These are phyloP conservation scores for Trogon melanurus DNA, from an alignment of 2,113 vertebrate species.

Conservation along the genomic window DNA sequence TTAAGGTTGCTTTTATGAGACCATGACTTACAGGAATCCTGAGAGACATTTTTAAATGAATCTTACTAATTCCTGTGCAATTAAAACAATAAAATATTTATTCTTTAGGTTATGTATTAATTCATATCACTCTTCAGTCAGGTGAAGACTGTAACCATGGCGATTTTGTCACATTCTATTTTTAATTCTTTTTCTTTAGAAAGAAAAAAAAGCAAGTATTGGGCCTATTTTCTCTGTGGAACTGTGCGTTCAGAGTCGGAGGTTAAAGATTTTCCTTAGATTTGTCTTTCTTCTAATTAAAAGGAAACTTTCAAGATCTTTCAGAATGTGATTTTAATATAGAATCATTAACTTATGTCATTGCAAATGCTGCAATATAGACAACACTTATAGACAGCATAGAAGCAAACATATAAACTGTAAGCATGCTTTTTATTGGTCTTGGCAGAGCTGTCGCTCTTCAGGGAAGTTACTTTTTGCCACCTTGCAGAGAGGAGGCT, in stretches of 20 bases:
- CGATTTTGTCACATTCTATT: background rate
- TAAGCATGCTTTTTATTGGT: conserved; percentile 25
- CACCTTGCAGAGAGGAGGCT: conserved; percentile 45
- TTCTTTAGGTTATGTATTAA: background rate
- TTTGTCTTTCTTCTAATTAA: background rate
- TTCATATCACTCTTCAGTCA: background rate
- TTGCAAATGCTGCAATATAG: background rate
- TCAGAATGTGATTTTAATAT: background rate
- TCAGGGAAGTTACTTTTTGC: conserved; percentile 39
- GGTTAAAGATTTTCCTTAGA: background rate
- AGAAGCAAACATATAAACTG: background rate
- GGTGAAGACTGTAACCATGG: background rate
- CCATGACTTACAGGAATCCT: background rate
- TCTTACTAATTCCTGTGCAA: background rate
- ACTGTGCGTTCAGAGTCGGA: background rate
- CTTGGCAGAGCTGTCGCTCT: conserved; percentile 22
- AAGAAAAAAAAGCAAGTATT: background rate
- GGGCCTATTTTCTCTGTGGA: background rate
- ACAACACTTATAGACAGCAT: background rate
- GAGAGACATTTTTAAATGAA: background rate
- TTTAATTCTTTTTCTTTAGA: background rate
- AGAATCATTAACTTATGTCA: background rate
- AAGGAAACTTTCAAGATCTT: background rate
- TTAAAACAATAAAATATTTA: background rate
- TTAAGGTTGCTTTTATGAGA: background rate